These are phyloP conservation scores for Lepidochrysops patricia DNA, from an alignment of 2,888 invertebrate genomes.

Conservation along the genomic window DNA sequence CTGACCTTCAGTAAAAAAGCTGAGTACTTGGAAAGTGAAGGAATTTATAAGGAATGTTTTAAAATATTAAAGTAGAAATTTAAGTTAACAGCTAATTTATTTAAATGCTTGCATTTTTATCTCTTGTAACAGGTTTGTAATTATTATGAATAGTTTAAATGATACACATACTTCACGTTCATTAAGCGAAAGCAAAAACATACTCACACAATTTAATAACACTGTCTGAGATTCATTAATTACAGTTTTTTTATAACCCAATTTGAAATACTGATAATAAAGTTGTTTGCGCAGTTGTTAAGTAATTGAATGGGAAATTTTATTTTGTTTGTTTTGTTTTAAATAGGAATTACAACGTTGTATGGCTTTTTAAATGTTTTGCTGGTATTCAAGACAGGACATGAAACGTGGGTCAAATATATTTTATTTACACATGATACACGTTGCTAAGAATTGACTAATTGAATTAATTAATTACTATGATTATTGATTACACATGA, in stretches of 20 bases:
- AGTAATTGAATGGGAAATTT: background rate
- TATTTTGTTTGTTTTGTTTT: background rate
- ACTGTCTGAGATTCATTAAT: background rate
- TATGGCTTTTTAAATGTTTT: background rate
- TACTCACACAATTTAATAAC: background rate
- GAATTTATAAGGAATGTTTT: too few species aligned
- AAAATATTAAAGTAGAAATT: background rate
- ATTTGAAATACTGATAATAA: background rate
- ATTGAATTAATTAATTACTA: too few species aligned
- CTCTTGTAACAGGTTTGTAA: background rate
- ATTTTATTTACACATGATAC: background rate
- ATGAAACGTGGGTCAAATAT: background rate
- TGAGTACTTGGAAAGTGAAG: background rate
- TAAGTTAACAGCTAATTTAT: background rate
- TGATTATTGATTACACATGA: too few species aligned
- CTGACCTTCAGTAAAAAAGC: background rate
- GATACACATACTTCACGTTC: background rate
- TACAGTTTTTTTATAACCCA: background rate
- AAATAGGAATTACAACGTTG: background rate
- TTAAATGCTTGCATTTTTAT: background rate
- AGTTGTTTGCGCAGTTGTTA: background rate
- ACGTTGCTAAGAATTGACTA: too few species aligned
- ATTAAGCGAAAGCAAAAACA: background rate
- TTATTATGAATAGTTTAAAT: background rate
- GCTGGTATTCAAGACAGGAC: background rate